Evolutionary conservation across 2,113 vertebrate genomes (phyloP).

Genomic region (Drymodes brunneopygia): DNA sequence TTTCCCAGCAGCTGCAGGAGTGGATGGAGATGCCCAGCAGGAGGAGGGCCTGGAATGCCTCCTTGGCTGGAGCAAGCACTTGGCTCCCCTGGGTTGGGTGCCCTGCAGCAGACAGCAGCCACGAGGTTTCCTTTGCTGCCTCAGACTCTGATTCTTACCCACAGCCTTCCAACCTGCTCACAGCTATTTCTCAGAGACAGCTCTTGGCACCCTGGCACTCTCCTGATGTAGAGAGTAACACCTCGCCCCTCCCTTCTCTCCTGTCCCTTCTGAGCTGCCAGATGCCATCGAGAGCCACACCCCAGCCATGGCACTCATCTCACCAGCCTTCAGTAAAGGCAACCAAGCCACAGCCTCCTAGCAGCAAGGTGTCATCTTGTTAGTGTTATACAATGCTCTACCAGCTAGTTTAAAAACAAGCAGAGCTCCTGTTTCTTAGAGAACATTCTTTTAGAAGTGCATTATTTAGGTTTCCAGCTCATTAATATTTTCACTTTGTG

Average conservation of each 20-base stretch:
- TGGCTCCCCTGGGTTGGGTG: background rate
- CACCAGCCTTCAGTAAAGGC: background rate
- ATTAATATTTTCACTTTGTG: background rate
- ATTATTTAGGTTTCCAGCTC: background rate
- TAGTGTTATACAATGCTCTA: background rate
- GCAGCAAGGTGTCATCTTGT: background rate
- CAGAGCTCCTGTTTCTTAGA: background rate
- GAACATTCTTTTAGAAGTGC: background rate
- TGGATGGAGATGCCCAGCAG: background rate
- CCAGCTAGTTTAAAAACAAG: background rate
- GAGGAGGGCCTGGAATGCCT: background rate
- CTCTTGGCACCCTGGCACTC: background rate
- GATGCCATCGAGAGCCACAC: rapidly evolving
- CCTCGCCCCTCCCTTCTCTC: background rate
- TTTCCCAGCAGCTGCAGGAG: background rate
- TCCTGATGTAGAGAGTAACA: background rate
- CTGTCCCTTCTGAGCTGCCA: background rate
- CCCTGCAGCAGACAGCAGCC: background rate
- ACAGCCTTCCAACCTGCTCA: background rate
- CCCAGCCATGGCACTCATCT: background rate
- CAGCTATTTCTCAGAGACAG: background rate
- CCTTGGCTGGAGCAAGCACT: background rate
- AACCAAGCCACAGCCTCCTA: rapidly evolving
- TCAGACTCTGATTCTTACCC: background rate
- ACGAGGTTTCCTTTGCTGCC: background rate